Base-by-base conservation (phyloP, 2,797 vertebrate species). In the Lophotriccus pileatus region DNA sequence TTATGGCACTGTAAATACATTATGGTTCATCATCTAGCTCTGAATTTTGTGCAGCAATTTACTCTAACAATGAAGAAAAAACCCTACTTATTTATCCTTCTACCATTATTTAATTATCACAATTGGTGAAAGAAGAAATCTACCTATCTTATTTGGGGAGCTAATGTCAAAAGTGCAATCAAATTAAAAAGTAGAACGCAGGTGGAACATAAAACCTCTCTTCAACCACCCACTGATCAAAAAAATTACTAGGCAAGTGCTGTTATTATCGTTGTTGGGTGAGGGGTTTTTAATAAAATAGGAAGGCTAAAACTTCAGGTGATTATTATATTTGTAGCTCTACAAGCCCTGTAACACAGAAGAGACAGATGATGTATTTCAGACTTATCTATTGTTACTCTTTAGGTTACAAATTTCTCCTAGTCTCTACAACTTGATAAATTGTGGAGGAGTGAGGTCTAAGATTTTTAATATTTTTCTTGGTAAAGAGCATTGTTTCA, bases 151-250 rank as follows among this genome's bases (percentile, higher is more conserved):
- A 92, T 87, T 52, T 80, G 27, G 34, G 59, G 62, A 92, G 20
- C 14, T 81, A 74, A 88, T 84, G 79, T 93, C 92, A 94, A 90
- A 87, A 87, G 44, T 89, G 49, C 72, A 94, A 94, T 94, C 87
- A 95, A 94, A 87, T 95, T 92, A 91, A 93, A 86, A 96, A 85
- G 21, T 25, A 82, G n/a, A 96, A 95, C 1, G 2, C 84, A 96
- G 79, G 64, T 95, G 67, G 90, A 93, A 88, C 36, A 89, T 89
- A 87, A 93, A 94, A 94, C 63, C 56, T 86, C 92, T 96, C 62
- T 92, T 95, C 50, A 95, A 74, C 52, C 63, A 87, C 72, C 81
- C 34, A 95, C 90, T 78, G 89, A 95, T 86, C 64, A 87, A 81
- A 84, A 84, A 90, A 95, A 97, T 94, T 95, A 81, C 58, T 77